Base-by-base conservation (phyloP, 2,797 vertebrate genomes). In the Molossus alvarezi region DNA sequence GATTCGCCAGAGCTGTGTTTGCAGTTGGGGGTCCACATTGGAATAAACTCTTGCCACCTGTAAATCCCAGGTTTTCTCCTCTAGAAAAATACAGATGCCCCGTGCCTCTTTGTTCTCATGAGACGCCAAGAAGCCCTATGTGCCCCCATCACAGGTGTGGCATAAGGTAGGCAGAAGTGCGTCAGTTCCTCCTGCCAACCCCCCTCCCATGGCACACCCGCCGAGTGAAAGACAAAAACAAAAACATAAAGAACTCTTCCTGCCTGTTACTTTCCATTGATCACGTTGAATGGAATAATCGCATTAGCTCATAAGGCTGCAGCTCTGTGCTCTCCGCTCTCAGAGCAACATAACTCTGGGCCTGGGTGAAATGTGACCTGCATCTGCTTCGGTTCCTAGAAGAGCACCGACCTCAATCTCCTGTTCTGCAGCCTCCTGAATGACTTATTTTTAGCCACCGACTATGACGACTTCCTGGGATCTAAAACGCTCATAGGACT, bases 291-390 rank as follows among this genome's bases (percentile, higher is more conserved):
- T 62, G 33, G 71, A 80, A 29, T 67, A 23, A 84, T 58, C 73
- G 14, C 1, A 41, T n/a, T 53, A 89, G 64, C 48, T 85, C 33
- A 25, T 45, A 37, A 37, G 11, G 3, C 12, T 55, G 10, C 14
- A 55, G 33, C 13, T 92, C 69, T 76, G 55, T 58, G 37, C 41
- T 4, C 25, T 37, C 23, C 77, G 21, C 73, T 11, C 21, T 75
- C 58, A 92, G 41, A 73, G 37, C 60, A 48, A 62, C 5, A 0
- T 21, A 23, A 73, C 14, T 57, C 81, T 60, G 11, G 25, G 73
- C 92, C 41, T 85, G 51, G 23, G 17, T 91, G 76, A 93, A 88
- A 90, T 8, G 20, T 53, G 81, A 17, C 20, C 64, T 91, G 53
- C 5, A 41, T 91, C 80, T 77, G 45, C 73, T 84, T 89, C 20